Evolutionary conservation across 2,113 vertebrate species (phyloP).

Genomic region (Platysternon megacephalum): DNA sequence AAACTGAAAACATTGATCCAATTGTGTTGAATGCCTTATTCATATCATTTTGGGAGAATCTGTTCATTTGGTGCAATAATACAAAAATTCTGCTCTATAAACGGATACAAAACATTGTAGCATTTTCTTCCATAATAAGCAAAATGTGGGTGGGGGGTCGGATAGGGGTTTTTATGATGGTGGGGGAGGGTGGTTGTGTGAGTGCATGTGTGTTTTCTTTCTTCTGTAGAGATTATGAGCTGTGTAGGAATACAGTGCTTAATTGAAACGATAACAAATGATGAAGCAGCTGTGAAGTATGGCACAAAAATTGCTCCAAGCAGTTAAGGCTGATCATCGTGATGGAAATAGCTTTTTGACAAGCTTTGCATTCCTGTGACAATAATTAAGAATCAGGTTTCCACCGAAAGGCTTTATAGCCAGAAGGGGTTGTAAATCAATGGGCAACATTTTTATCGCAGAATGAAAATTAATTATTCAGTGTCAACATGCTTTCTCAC

Average conservation of each 20-base stretch:
- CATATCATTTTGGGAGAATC: background rate
- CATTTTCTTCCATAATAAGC: background rate
- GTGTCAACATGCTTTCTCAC: slow-evolving; percentile 76
- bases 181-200: background rate
- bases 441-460: slow-evolving; percentile 81
- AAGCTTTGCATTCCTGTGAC: slow-evolving; percentile 76
- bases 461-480: slow-evolving; percentile 85
- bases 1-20: background rate
- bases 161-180: background rate
- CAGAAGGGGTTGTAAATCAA: slow-evolving; percentile 84
- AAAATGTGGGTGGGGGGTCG: background rate
- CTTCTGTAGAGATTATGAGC: background rate
- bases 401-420: slow-evolving; percentile 75
- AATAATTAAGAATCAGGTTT: slow-evolving; percentile 86
- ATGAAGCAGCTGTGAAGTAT: slow-evolving; percentile 82
- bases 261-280: slow-evolving; percentile 76
- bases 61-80: background rate
- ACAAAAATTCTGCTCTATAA: background rate
- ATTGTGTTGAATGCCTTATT: background rate
- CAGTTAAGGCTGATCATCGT: slow-evolving; percentile 75
- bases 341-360: slow-evolving; percentile 81
- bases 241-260: slow-evolving; percentile 35
- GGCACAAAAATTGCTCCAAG: slow-evolving; percentile 65
- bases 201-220: background rate
- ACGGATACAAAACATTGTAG: background rate